Evolutionary conservation across 2,113 vertebrate genomes (phyloP).

Genomic region (Halichoeres trimaculatus): DNA sequence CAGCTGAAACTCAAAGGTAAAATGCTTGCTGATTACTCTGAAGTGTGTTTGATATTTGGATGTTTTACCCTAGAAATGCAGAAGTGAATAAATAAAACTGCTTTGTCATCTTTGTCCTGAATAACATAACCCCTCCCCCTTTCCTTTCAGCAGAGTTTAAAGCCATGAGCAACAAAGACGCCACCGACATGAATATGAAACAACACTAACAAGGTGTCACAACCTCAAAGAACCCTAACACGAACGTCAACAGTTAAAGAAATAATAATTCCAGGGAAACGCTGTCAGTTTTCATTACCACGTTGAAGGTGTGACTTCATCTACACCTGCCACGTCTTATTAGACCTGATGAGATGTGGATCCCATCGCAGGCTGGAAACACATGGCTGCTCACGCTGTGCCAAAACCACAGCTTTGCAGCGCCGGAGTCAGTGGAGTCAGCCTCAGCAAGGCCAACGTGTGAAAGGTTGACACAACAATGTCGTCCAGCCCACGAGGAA

Average conservation of each 20-base stretch:
- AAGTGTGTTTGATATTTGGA: background rate
- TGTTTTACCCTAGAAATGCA: background rate
- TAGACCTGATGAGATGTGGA: constrained; percentile 40
- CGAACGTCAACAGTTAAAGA: constrained; percentile 7
- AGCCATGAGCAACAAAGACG: background rate
- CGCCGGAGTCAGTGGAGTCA: constrained; percentile 15
- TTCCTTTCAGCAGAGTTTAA: background rate
- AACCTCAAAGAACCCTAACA: constrained; percentile 22
- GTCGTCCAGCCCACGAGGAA: background rate
- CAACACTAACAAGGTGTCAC: constrained; percentile 20
- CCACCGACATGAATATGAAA: constrained; percentile 17
- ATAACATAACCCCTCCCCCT: background rate
- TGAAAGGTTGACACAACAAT: constrained; percentile 13
- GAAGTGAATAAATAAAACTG: background rate
- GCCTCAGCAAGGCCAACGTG: background rate
- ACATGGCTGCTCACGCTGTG: constrained; percentile 22
- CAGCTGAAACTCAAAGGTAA: background rate
- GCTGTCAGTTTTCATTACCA: constrained; percentile 52
- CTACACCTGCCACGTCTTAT: constrained; percentile 59
- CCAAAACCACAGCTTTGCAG: constrained; percentile 44
- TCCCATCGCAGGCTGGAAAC: constrained; percentile 45
- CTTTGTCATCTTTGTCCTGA: background rate
- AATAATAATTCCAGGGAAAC: constrained; percentile 17
- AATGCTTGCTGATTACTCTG: no score
- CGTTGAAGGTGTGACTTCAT: constrained; percentile 52